Percentiles rank a stretch among this genome's conserved stretches.
These are phyloP conservation scores for Calycopis cecrops DNA, from an alignment of 1,140 invertebrate genomes.

Conservation along the genomic window DNA sequence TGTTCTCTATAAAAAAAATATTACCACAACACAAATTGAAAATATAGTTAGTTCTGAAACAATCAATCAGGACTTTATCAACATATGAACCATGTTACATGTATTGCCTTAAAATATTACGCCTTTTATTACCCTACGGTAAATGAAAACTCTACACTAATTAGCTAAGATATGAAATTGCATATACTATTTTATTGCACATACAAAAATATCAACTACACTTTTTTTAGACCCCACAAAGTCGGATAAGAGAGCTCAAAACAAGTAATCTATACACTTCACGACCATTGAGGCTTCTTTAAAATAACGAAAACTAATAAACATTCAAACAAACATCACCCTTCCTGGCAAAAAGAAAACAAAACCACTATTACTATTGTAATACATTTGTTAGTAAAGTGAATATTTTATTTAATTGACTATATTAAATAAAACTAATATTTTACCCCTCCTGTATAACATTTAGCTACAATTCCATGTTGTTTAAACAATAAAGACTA, in stretches of 20 bases:
- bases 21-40: conserved; percentile 4
- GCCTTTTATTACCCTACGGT: conserved; percentile 14
- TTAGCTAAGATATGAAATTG: conserved; percentile 67
- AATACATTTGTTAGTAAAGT: conserved; percentile 29
- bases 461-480: conserved; percentile 7
- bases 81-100: conserved; percentile 5
- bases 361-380: not conserved
- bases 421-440: conserved; percentile 36
- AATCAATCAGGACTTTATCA: not conserved
- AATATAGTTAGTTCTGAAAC: not conserved
- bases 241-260: conserved; percentile 37
- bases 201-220: conserved; percentile 64
- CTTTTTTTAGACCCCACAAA: conserved; percentile 28
- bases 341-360: conserved; percentile 10
- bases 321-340: conserved; percentile 6
- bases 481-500: not conserved
- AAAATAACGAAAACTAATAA: not conserved
- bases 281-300: not conserved
- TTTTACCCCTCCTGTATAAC: not conserved
- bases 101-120: conserved; percentile 1
- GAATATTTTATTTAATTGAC: conserved; percentile 34
- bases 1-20: conserved; percentile 48
- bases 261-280: conserved; percentile 22
- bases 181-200: conserved; percentile 65
- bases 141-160: conserved; percentile 40